phyloP scores from a whole-genome alignment of 2,113 vertebrate genomes.

The Tiliqua scincoides region DNA sequence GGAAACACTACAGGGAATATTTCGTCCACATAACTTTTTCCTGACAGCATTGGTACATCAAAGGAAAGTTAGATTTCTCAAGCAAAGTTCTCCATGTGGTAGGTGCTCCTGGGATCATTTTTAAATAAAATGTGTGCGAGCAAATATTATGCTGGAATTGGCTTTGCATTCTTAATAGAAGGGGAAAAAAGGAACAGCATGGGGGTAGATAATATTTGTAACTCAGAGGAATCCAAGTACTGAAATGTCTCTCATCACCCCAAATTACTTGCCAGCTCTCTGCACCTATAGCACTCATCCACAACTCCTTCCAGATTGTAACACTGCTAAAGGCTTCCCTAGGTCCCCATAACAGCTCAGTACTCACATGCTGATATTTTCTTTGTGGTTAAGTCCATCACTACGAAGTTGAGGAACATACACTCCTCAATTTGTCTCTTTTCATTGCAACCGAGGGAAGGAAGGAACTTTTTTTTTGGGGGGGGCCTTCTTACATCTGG shows the following conservation, averaged over 20 bases:
- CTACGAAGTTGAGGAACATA: not conserved
- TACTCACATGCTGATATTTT: not conserved
- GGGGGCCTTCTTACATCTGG: not conserved
- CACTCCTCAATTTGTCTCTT: not conserved
- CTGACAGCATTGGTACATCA: not conserved
- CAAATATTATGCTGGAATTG: not conserved
- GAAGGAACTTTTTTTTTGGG: not conserved
- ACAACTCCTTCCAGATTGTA: not conserved
- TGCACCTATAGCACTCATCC: not conserved
- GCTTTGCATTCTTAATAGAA: not conserved
- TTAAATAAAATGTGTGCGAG: not conserved
- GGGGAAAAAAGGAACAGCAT: not conserved
- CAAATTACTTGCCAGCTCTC: not conserved
- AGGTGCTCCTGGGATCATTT: not conserved
- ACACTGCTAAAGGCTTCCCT: too few species aligned
- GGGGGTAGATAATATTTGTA: not conserved
- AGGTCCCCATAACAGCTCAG: not conserved
- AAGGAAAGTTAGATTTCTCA: not conserved
- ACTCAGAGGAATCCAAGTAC: not conserved
- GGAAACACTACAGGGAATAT: not conserved
- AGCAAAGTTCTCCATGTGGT: not conserved
- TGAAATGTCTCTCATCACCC: not conserved
- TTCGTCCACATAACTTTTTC: not conserved
- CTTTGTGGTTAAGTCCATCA: not conserved
- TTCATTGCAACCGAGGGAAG: not conserved